Conservation (phyloP, 2,888 invertebrate species). For the Amphipyra berbera region DNA sequence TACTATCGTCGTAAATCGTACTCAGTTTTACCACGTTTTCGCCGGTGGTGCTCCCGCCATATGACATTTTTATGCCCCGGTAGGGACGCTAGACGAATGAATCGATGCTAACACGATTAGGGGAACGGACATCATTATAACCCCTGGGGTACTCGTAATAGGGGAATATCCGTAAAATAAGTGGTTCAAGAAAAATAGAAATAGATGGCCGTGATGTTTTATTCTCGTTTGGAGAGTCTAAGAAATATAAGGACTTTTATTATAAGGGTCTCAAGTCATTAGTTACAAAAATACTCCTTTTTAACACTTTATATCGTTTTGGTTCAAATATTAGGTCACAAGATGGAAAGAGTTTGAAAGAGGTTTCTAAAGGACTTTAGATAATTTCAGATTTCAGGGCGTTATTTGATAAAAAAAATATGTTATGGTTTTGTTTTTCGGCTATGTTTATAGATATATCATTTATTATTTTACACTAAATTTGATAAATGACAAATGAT, state of each 20-base stretch:
- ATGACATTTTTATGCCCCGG: conserved; percentile 53
- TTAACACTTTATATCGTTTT: no score
- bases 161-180: conserved; percentile 30
- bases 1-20: conserved; percentile 50
- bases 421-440: no score
- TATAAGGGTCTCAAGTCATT: background rate
- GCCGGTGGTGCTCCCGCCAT: conserved; percentile 13
- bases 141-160: conserved; percentile 13
- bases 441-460: no score
- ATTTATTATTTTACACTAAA: no score
- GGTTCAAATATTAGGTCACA: no score
- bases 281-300: no score
- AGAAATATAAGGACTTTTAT: conserved; percentile 15
- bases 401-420: no score
- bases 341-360: no score
- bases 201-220: conserved; percentile 24
- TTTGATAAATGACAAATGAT: no score
- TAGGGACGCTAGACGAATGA: conserved; percentile 40
- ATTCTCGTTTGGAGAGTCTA: background rate
- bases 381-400: no score
- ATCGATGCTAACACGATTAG: conserved; percentile 69
- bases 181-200: conserved; percentile 12
- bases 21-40: conserved; percentile 13
- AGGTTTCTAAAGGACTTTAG: no score
- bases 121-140: conserved; percentile 58